Conservation (phyloP, 2,113 vertebrate species). For the Pithys albifrons region DNA sequence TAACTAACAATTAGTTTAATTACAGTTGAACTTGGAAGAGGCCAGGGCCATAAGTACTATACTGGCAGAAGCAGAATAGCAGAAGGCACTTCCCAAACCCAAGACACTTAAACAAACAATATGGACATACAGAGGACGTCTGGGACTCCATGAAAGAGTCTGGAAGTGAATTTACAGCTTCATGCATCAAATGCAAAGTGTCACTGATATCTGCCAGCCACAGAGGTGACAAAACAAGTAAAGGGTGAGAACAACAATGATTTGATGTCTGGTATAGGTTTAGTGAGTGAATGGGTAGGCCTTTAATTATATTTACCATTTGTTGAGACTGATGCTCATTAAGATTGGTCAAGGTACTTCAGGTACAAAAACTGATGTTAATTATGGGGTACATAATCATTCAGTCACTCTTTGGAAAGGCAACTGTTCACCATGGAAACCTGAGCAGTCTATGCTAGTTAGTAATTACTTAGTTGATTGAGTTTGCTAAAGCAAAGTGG, state of each 20-base stretch:
- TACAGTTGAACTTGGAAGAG: neutral
- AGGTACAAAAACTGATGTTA: neutral
- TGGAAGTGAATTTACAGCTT: neutral
- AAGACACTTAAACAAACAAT: neutral
- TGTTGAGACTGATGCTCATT: neutral
- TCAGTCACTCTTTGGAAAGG: neutral
- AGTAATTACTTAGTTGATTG: neutral
- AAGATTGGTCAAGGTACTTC: neutral
- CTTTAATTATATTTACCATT: neutral
- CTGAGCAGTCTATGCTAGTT: neutral
- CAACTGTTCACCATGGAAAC: neutral
- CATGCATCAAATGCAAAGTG: neutral
- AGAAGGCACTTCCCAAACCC: neutral
- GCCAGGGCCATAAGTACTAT: neutral
- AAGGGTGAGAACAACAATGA: neutral
- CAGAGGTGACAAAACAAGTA: fast-evolving
- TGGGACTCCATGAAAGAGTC: neutral
- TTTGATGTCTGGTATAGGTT: neutral
- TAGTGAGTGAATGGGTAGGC: neutral
- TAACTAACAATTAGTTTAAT: neutral
- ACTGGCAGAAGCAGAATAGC: neutral
- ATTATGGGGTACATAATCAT: neutral
- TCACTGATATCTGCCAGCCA: neutral
- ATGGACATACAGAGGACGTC: neutral
- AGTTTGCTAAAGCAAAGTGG: neutral